A percentile compares a stretch with the other conserved stretches of the same genome.
phyloP scores from a whole-genome alignment of 2,797 vertebrate genomes.

The Geotrypetes seraphini region DNA sequence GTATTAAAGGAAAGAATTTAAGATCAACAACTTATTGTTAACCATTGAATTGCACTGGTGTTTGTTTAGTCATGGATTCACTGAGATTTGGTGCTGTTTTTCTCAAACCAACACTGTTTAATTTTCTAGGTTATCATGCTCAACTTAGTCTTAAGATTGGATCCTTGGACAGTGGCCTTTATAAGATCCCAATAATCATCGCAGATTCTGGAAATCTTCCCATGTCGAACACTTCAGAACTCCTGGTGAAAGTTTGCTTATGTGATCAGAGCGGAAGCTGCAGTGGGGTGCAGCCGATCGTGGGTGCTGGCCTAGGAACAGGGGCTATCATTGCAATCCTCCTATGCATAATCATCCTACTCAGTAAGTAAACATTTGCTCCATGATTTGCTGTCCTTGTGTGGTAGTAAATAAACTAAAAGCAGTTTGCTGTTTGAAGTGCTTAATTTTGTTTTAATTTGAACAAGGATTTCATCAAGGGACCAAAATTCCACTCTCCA shows the following conservation, averaged over 20 bases:
- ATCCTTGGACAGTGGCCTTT: slow-evolving; percentile 82
- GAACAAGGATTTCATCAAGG: too few relatives aligned
- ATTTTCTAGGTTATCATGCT: slow-evolving; percentile 70
- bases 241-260: slow-evolving; percentile 88
- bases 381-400: too few relatives aligned
- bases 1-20: too few relatives aligned
- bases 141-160: slow-evolving; percentile 77
- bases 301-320: slow-evolving; percentile 82
- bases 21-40: too few relatives aligned
- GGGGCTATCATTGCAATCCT: slow-evolving; percentile 94
- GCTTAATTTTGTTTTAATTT: too few relatives aligned
- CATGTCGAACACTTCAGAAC: slow-evolving; percentile 79
- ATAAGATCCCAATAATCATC: slow-evolving; percentile 86
- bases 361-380: slow-evolving; percentile 74
- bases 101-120: background rate
- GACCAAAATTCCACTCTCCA: too few relatives aligned
- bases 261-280: slow-evolving; percentile 92
- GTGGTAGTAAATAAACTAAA: too few relatives aligned
- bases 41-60: too few relatives aligned
- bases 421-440: too few relatives aligned
- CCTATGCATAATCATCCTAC: slow-evolving; percentile 88
- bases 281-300: slow-evolving; percentile 81
- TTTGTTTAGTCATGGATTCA: too few relatives aligned
- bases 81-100: too few relatives aligned
- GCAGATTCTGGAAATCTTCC: slow-evolving; percentile 92